phyloP scores from a whole-genome alignment of 2,888 invertebrate species.

The Sarcophaga variegata region DNA sequence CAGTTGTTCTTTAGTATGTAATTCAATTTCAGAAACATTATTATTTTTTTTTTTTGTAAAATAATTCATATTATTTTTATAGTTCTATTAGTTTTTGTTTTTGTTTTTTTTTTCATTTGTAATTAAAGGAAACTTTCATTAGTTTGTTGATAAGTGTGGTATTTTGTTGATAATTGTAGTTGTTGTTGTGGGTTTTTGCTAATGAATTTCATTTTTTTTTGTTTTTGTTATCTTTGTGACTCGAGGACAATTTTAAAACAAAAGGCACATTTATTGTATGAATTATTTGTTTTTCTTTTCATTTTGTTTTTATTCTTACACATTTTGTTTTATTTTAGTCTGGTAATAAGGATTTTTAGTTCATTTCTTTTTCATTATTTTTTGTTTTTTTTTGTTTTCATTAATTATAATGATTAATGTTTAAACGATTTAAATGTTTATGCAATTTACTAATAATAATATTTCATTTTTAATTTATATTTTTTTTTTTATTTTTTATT shows the following conservation, averaged over 20 bases:
- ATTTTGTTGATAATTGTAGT: constrained; percentile 5
- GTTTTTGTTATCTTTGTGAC: constrained; percentile 47
- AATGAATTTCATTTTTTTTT: constrained; percentile 14
- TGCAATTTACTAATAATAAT: not conserved
- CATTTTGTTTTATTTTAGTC: not conserved
- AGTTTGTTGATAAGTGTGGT: constrained; percentile 24
- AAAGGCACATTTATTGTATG: constrained; percentile 78
- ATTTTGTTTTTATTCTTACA: not conserved
- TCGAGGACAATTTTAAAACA: constrained; percentile 76
- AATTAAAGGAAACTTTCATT: constrained; percentile 1
- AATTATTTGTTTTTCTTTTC: constrained; percentile 41
- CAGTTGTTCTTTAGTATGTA: not conserved
- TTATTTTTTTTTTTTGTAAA: constrained; percentile 6
- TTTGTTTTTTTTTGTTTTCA: not conserved
- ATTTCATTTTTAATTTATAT: not conserved
- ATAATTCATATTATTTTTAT: constrained; percentile 5
- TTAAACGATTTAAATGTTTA: constrained; percentile 49
- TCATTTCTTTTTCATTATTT: not conserved
- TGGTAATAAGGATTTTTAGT: constrained; percentile 36
- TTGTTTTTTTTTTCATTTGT: not conserved
- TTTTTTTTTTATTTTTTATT: constrained; percentile 3
- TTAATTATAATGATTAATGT: constrained; percentile 17
- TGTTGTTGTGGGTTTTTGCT: constrained; percentile 26
- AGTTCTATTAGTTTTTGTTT: not conserved
- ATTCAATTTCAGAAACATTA: not conserved